These are phyloP conservation scores for Polia nebulosa DNA, from an alignment of 2,888 invertebrate genomes.

Conservation along the genomic window DNA sequence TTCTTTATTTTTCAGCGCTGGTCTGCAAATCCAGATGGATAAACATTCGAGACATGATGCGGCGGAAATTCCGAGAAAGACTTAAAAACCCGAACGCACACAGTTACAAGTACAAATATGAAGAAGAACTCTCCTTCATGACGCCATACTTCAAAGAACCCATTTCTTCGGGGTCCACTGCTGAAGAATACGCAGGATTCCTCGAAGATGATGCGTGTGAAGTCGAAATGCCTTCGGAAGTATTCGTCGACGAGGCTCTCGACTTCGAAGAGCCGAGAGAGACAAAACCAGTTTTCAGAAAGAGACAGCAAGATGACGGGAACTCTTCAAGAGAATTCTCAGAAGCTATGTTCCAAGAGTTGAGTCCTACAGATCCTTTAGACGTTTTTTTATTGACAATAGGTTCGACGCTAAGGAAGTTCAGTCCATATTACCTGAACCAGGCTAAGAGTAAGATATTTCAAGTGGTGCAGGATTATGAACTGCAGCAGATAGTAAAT, in stretches of 20 bases:
- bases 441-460: conserved; percentile 88
- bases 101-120: conserved; percentile 84
- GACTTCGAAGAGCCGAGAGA: conserved; percentile 76
- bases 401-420: conserved; percentile 82
- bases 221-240: conserved; percentile 74
- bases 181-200: conserved; percentile 77
- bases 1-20: conserved; percentile 74
- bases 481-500: conserved; percentile 82
- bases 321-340: conserved; percentile 53
- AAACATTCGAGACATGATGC: conserved; percentile 87
- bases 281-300: conserved; percentile 71
- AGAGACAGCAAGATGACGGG: conserved; percentile 62
- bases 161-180: conserved; percentile 28
- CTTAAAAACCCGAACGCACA: conserved; percentile 75
- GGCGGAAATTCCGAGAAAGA: conserved; percentile 79
- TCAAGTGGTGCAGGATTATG: conserved; percentile 87
- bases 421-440: conserved; percentile 84
- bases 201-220: conserved; percentile 73
- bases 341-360: conserved; percentile 70
- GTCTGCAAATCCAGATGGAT: conserved; percentile 85
- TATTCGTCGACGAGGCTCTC: conserved; percentile 69
- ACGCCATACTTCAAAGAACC: conserved; percentile 80
- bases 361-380: conserved; percentile 79
- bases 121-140: conserved; percentile 82
- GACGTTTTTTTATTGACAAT: conserved; percentile 84